Conservation (phyloP, 2,113 vertebrate species). For the Acanthochromis polyacanthus region DNA sequence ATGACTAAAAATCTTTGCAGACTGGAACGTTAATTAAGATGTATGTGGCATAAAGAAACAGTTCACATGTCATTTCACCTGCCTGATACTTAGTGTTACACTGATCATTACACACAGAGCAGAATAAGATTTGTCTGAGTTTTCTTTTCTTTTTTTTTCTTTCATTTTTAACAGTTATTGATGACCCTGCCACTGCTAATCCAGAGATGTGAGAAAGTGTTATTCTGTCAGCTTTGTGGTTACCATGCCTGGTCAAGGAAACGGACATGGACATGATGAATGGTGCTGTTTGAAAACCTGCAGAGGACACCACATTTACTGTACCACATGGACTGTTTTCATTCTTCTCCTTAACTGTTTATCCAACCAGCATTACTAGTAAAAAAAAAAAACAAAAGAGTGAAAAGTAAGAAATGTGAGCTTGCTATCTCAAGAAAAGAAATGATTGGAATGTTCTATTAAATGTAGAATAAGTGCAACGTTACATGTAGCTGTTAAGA, state of each 20-base stretch:
- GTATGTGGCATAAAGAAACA: not conserved
- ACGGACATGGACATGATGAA: constrained; percentile 5
- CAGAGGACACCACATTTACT: not conserved
- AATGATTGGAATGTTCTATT: no score
- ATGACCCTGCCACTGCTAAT: constrained; percentile 9
- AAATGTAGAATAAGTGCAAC: no score
- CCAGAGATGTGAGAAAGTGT: not conserved
- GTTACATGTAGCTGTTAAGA: no score
- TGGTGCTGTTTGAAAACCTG: constrained; percentile 12
- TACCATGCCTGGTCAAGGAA: constrained; percentile 2
- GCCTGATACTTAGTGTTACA: not conserved
- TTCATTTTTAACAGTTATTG: constrained; percentile 42
- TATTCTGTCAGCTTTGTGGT: not conserved
- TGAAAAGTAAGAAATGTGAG: no score
- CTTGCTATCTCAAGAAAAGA: no score
- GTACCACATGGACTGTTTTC: not conserved
- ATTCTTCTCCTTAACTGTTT: not conserved
- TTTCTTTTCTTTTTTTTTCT: not conserved
- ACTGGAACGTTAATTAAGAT: not conserved
- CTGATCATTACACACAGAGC: not conserved
- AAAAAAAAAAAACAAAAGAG: no score
- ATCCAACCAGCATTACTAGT: not conserved
- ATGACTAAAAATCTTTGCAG: not conserved
- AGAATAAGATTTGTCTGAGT: not conserved
- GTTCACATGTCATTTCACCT: not conserved